phyloP scores from a whole-genome alignment of 2,113 vertebrate species.

The Numenius arquata region DNA sequence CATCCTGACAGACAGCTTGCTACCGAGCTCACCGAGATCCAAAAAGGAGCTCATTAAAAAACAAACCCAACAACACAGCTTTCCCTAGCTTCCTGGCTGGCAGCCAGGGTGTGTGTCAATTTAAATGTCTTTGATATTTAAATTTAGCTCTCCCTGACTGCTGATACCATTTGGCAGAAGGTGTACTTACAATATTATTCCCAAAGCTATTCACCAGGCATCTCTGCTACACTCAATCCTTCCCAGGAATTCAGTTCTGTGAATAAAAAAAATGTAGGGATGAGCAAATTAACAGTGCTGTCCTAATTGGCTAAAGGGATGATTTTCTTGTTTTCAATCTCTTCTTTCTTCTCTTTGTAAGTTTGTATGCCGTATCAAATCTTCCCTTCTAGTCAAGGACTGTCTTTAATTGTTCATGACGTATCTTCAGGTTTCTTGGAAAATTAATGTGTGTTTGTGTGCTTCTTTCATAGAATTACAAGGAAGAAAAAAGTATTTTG shows the following conservation, averaged over 20 bases:
- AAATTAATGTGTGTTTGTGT: neutral
- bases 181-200: constrained; percentile 1
- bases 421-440: neutral
- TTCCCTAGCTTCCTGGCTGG: constrained; percentile 11
- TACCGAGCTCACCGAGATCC: neutral
- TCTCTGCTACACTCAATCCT: neutral
- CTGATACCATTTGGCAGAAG: constrained; percentile 38
- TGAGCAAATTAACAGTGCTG: neutral
- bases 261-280: neutral
- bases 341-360: neutral
- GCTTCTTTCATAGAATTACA: neutral
- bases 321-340: neutral
- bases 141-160: constrained; percentile 27
- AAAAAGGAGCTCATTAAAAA: constrained; percentile 22
- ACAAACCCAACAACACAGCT: neutral
- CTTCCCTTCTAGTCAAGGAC: neutral
- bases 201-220: neutral
- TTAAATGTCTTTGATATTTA: constrained; percentile 60
- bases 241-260: neutral
- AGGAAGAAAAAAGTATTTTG: neutral
- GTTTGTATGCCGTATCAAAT: neutral
- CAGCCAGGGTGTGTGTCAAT: constrained; percentile 40
- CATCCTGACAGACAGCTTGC: constrained; percentile 12
- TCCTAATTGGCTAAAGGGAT: neutral
- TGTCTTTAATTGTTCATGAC: neutral